Base-by-base conservation (phyloP, 2,797 vertebrate species). In the Limosa lapponica region DNA sequence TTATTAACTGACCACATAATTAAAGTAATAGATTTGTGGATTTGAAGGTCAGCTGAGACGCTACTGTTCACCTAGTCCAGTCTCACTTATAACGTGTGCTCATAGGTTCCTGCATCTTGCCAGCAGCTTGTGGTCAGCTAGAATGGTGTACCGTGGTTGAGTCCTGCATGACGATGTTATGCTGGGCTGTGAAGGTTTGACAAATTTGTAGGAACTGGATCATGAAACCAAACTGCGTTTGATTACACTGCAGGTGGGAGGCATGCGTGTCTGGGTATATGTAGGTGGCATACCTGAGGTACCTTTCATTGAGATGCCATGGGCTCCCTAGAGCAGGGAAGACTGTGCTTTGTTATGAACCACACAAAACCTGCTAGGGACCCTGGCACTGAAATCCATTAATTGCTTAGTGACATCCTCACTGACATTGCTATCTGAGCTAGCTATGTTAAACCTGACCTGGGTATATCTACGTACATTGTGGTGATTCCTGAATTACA, bases 81-180 rank as follows among this genome's bases (percentile, higher is more conserved):
- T 23, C 52, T 71, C 10, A 5, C 15, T 6, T 18, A 13, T 23
- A 54, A n/a, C 43, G 16, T 13, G n/a, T 25, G 54, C 25, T 25
- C 4, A 36, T 2, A 36, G 28, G 32, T 23, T 81, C 16, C 39
- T 74, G 41, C 13, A 13, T 27, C 30, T 23, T 85, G n/a, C 16
- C 65, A 58, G 37, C 41, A 49, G 64, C 43, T 66, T 49, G n/a
- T 43, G 39, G 9, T 43, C 44, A 49, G 61, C 61, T 54, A 20
- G 57, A 43, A 23, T 3, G 8, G 19, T 23, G 36, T n/a, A 5
- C 6, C 14, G 28, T 34, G 49, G 20, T 15, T 36, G 44, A 48
- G 41, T 19, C 25, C 30, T 80, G 37, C 20, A 5, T n/a, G n/a
- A n/a, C 0, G 1, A 3, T 3, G 27, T 54, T 49, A 23, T 51